A percentile compares a stretch with the other conserved stretches of the same genome.
Evolutionary conservation across 2,113 vertebrate species (phyloP).

Genomic region (Naja naja): DNA sequence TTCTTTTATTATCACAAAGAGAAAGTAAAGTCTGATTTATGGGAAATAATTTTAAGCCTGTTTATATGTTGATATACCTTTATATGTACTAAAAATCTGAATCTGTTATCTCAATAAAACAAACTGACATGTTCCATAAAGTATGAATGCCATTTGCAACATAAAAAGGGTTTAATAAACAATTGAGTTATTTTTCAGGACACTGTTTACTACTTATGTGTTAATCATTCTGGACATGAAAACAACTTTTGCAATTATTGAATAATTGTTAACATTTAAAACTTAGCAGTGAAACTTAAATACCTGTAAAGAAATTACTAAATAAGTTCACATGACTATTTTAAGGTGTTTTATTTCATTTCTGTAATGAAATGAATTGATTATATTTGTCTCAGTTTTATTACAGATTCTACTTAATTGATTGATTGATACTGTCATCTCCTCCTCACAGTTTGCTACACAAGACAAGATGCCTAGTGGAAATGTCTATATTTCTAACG

Average conservation of each 20-base stretch:
- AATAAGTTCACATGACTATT: neutral
- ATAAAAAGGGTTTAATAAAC: neutral
- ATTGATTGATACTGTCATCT: neutral
- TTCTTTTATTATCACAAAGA: neutral
- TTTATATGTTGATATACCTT: neutral
- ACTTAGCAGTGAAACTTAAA: constrained; percentile 1
- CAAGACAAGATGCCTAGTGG: neutral
- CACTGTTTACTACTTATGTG: fast-evolving
- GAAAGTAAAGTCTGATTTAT: neutral
- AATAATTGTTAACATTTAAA: constrained; percentile 1
- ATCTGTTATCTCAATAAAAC: neutral
- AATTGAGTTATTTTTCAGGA: neutral
- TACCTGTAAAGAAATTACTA: neutral
- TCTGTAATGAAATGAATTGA: constrained; percentile 3
- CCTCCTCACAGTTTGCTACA: neutral
- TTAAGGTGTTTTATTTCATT: constrained; percentile 25
- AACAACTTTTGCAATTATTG: constrained; percentile 10
- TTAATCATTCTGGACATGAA: constrained; percentile 7
- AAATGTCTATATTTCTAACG: neutral
- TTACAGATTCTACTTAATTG: neutral
- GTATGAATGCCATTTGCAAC: neutral
- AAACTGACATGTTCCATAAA: neutral
- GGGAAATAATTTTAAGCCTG: neutral
- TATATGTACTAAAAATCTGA: neutral
- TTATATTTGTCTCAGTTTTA: neutral